Evolutionary conservation across 2,113 vertebrate species (phyloP).

Genomic region (Todiramphus saurophagus): DNA sequence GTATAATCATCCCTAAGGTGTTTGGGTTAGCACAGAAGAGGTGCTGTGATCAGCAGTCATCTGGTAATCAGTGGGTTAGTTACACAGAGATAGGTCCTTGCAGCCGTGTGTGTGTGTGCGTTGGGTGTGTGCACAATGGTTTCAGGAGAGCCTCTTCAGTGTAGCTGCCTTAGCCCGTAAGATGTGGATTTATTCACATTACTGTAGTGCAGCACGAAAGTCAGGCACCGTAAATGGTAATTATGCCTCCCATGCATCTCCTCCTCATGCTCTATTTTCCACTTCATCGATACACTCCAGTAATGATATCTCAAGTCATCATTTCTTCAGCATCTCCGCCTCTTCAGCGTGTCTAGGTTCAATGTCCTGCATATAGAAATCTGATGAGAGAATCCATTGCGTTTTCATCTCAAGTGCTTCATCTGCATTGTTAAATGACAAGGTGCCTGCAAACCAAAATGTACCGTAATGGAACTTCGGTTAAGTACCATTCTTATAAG

Average conservation of each 20-base stretch:
- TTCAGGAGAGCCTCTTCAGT: neutral
- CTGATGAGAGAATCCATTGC: neutral
- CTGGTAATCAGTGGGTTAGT: neutral
- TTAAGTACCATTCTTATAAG: neutral
- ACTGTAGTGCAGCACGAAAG: neutral
- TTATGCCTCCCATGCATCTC: neutral
- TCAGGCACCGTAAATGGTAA: neutral
- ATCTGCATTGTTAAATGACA: neutral
- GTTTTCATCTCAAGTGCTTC: neutral
- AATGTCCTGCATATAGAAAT: neutral
- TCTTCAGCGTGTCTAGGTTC: neutral
- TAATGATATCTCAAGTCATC: neutral
- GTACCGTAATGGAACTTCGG: neutral
- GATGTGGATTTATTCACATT: neutral
- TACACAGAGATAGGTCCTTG: fast-evolving
- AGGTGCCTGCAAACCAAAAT: neutral
- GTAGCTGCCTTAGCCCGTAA: neutral
- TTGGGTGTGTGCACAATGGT: neutral
- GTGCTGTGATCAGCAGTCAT: neutral
- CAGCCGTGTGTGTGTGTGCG: neutral
- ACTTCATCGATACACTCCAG: neutral
- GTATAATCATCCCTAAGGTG: neutral
- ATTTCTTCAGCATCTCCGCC: neutral
- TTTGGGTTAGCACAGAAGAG: neutral
- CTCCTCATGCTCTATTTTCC: neutral